Evolutionary conservation across 2,888 invertebrate genomes (phyloP).

Genomic region (Mythimna pallens): DNA sequence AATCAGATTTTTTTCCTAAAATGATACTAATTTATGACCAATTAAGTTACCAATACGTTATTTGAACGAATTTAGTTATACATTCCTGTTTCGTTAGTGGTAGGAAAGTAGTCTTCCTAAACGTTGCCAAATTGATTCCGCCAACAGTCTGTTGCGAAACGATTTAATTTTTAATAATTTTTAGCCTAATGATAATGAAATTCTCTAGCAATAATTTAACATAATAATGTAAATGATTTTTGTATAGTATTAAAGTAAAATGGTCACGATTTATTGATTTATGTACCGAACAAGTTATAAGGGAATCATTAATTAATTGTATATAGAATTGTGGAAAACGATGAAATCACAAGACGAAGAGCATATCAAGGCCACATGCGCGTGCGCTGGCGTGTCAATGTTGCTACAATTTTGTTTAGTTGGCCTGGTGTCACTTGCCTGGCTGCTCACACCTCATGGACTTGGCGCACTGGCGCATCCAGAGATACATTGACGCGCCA

Average conservation of each 20-base stretch:
- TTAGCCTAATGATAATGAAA: slow-evolving; percentile 88
- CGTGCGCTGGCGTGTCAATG: slow-evolving; percentile 68
- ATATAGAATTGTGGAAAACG: slow-evolving; percentile 77
- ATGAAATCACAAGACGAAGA: slow-evolving; percentile 70
- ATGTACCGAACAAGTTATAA: slow-evolving; percentile 75
- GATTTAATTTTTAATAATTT: slow-evolving; percentile 83
- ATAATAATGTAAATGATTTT: slow-evolving; percentile 89
- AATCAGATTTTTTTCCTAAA: slow-evolving; percentile 76
- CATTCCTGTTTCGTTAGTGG: slow-evolving; percentile 90
- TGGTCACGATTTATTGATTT: slow-evolving; percentile 80
- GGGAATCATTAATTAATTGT: slow-evolving; percentile 78
- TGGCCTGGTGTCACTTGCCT: background rate
- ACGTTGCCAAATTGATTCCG: slow-evolving; percentile 90
- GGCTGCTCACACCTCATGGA: background rate
- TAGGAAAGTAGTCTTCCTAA: slow-evolving; percentile 90
- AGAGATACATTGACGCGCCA: slow-evolving; percentile 52
- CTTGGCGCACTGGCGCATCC: background rate
- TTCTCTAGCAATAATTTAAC: slow-evolving; percentile 90
- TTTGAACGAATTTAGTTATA: slow-evolving; percentile 89
- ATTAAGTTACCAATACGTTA: slow-evolving; percentile 89
- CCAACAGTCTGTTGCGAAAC: slow-evolving; percentile 89
- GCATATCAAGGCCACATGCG: slow-evolving; percentile 79
- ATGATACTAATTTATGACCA: slow-evolving; percentile 79
- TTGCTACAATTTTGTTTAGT: slow-evolving; percentile 23
- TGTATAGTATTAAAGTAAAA: slow-evolving; percentile 87